Evolutionary conservation across 1,140 invertebrate species (phyloP), one percentile per base, ranked within the genome.

Genomic region (Sitobion miscanthi): DNA sequence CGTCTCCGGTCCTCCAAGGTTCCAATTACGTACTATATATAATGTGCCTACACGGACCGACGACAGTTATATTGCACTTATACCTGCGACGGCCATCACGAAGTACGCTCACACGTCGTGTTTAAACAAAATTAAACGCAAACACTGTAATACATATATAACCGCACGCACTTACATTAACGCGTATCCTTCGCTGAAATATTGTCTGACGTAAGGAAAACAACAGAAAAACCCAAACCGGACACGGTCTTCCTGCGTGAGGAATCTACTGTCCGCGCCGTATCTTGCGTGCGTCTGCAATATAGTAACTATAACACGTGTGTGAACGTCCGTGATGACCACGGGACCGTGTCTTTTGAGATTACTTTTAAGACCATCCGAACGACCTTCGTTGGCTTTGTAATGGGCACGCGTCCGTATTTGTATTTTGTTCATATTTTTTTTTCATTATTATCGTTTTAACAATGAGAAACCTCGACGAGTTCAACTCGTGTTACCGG

Each of bases 321-420:
- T 42, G 89, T 90, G 54, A 90, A 90, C 62, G 90, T 91, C 90
- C 90, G 62, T 91, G 90, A 69, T 82, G 90, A 30, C 52, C 38
- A 91, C 62, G 62, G 42, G 47, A 91, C 90, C 90, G 90, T 91
- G 62, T 91, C 90, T 91, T 20, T 77, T 45, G 1, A 49, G 20
- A 88, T 30, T 88, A 88, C 8, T 49, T 88, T 52, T 35, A 8
- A 52, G 30, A 88, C 45, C 47, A 88, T 88, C 47, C 47, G n/a
- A 23, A 17, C 49, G 87, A 57, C 87, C 87, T 89, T 89, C 87
- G 87, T 38, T 8, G 30, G 35, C 57, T 89, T 89, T 21, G 35
- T 38, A 89, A 89, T 57, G 21, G n/a, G 47, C 82, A 6, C 11
- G 11, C 47, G n/a, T 77, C 5, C 8, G n/a, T 57, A 35, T 54